Percentiles rank a stretch among this genome's conserved stretches.
Conservation (phyloP, 2,797 vertebrate genomes). For the Hemitrygon akajei region DNA sequence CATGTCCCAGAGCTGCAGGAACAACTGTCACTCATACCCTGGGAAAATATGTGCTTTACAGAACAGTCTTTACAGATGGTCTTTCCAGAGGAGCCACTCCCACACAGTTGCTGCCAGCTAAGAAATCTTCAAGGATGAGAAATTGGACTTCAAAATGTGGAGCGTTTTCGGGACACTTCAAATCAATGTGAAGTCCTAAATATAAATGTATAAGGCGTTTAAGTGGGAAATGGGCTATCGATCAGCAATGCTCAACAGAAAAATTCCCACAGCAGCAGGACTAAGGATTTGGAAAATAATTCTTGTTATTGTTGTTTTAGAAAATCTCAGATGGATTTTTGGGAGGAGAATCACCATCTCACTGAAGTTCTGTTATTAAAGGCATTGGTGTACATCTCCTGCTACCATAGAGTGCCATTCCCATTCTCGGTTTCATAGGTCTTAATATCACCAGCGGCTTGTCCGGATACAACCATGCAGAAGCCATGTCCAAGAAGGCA, state of each 20-base stretch:
- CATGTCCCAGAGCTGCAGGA: background rate
- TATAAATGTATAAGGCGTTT: background rate
- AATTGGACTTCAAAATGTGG: background rate
- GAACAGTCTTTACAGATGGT: too few species aligned
- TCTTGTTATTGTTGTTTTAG: background rate
- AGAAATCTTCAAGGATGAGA: too few species aligned
- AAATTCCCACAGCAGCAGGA: background rate
- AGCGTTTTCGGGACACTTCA: background rate
- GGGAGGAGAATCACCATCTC: background rate
- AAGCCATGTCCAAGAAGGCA: too few species aligned
- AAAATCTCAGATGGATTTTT: background rate
- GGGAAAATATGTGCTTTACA: background rate
- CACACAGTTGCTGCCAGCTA: background rate
- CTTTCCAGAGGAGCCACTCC: background rate
- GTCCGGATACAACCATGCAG: too few species aligned
- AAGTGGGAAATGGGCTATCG: too few species aligned
- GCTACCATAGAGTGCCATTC: too few species aligned
- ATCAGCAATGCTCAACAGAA: background rate
- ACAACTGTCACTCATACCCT: background rate
- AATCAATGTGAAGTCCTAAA: background rate
- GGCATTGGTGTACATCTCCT: background rate
- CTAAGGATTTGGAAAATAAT: background rate
- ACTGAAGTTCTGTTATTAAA: background rate
- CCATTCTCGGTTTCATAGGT: too few species aligned
- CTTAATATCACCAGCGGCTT: too few species aligned